Conservation (phyloP, 30 jellyfish, hydroid and myxozoan species). For the Rhopilema esculentum region DNA sequence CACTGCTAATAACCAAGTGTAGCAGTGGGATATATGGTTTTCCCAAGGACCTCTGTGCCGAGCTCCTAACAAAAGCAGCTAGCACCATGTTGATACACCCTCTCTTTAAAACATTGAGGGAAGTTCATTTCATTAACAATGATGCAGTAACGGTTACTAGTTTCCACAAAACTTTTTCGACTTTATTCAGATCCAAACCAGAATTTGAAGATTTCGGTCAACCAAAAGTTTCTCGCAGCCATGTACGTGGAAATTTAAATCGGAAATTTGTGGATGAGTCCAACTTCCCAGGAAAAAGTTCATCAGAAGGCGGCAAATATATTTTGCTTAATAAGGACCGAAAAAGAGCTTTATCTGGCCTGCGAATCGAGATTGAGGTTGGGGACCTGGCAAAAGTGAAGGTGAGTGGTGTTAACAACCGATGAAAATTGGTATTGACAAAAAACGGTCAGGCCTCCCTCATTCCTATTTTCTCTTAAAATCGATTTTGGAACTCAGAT, state of each 20-base stretch:
- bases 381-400: constrained; percentile 41
- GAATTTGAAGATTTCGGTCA: neutral
- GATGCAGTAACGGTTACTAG: constrained; percentile 36
- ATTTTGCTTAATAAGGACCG: no score
- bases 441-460: no score
- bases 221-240: neutral
- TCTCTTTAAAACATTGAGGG: neutral
- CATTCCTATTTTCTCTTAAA: no score
- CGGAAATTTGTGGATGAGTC: no score
- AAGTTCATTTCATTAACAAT: constrained; percentile 39
- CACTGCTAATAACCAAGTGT: no score
- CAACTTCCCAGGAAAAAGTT: no score
- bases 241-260: no score
- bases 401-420: constrained; percentile 2
- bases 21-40: constrained; percentile 58
- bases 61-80: constrained; percentile 23
- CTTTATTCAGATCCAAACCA: neutral
- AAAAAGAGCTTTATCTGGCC: neutral
- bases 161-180: neutral
- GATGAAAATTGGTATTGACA: no score
- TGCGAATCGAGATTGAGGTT: constrained; percentile 17
- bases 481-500: no score
- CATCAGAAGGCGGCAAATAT: neutral
- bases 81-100: neutral
- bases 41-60: constrained; percentile 59